Evolutionary conservation across 2,797 vertebrate genomes (phyloP).

Genomic region (Denticeps clupeoides): DNA sequence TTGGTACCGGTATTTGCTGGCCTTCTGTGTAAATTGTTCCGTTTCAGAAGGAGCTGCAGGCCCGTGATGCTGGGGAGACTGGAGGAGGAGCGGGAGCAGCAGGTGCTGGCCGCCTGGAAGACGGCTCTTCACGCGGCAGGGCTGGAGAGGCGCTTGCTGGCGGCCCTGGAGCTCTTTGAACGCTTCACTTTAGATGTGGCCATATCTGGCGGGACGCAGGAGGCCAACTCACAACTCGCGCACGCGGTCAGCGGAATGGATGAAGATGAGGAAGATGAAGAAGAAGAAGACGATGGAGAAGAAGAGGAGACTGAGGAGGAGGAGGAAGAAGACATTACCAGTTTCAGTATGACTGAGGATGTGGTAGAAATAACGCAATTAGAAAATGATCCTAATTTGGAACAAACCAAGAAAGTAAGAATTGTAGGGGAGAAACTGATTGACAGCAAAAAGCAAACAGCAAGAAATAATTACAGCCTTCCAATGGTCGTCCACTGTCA

Average conservation of each 20-base stretch:
- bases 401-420: too few relatives aligned
- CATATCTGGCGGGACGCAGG: constrained; percentile 30
- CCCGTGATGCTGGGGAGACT: constrained; percentile 27
- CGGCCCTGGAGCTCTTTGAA: constrained; percentile 26
- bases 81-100: constrained; percentile 23
- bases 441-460: background rate
- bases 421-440: background rate
- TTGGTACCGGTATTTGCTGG: too few relatives aligned
- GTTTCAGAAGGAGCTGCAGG: background rate
- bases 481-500: constrained; percentile 17
- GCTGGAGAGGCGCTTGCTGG: constrained; percentile 25
- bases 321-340: background rate
- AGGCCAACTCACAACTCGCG: constrained; percentile 17
- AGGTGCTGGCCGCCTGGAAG: constrained; percentile 28
- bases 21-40: too few relatives aligned
- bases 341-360: background rate
- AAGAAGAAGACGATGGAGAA: background rate
- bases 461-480: background rate
- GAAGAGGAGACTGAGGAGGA: constrained; percentile 2
- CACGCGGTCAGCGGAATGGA: constrained; percentile 21
- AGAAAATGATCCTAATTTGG: background rate
- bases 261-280: constrained; percentile 2
- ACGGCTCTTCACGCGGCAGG: constrained; percentile 18
- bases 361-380: too few relatives aligned
- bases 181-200: constrained; percentile 28